These are phyloP conservation scores for Sternarchorhynchus goeldii DNA, from an alignment of 2,797 vertebrate genomes.

Conservation along the genomic window DNA sequence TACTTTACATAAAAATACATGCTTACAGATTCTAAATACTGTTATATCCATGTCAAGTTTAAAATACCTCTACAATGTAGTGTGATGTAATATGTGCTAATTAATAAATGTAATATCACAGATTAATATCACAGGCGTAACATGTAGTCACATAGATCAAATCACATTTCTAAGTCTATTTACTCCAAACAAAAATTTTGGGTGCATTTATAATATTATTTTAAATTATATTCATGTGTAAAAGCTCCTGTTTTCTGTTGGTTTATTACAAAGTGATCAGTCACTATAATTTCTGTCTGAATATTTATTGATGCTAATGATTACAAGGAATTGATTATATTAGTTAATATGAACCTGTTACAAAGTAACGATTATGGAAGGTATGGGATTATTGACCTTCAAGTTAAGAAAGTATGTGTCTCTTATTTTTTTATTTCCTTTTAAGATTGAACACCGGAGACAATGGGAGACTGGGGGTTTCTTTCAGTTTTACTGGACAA, in stretches of 20 bases:
- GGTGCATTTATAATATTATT: neutral
- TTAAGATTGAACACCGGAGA: constrained; percentile 45
- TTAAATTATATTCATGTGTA: neutral
- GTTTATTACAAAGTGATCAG: neutral
- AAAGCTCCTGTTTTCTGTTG: neutral
- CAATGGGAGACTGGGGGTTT: constrained; percentile 94
- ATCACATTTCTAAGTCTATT: neutral
- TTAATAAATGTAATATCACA: neutral
- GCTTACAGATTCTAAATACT: neutral
- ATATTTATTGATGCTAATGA: neutral
- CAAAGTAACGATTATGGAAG: neutral
- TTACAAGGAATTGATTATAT: neutral
- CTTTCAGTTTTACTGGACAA: constrained; percentile 88
- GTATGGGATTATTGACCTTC: constrained; percentile 4
- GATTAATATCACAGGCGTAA: neutral
- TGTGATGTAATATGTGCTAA: neutral
- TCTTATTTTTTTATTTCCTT: neutral
- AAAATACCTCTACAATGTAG: neutral
- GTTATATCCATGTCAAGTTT: neutral
- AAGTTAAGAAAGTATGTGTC: constrained; percentile 14
- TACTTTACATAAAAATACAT: neutral
- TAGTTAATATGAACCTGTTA: neutral
- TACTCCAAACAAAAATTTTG: neutral
- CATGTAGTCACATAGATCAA: neutral
- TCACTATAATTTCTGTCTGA: neutral